These are phyloP conservation scores for Gallinago solitaria DNA, from an alignment of 2,797 vertebrate genomes.

Conservation along the genomic window DNA sequence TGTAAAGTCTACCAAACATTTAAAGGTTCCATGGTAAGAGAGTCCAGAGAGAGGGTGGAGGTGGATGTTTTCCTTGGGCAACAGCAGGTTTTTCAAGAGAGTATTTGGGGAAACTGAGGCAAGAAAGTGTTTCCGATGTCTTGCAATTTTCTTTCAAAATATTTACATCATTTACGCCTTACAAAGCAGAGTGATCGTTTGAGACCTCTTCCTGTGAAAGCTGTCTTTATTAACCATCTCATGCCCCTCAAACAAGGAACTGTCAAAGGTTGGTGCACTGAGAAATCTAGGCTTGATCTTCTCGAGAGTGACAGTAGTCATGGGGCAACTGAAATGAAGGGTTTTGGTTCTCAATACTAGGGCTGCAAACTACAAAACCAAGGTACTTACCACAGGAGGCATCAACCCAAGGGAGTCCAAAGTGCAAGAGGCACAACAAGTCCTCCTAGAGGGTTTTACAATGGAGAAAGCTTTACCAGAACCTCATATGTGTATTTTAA, in stretches of 20 bases:
- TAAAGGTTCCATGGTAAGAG: background rate
- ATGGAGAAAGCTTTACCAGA: background rate
- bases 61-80: background rate
- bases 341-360: background rate
- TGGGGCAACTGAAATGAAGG: background rate
- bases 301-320: background rate
- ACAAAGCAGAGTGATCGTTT: background rate
- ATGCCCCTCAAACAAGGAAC: background rate
- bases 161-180: background rate
- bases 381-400: background rate
- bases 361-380: background rate
- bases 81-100: background rate
- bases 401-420: background rate
- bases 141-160: background rate
- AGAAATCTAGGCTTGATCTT: background rate
- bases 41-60: rapidly evolving
- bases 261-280: background rate
- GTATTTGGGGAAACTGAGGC: background rate
- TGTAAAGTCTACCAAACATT: background rate
- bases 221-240: background rate
- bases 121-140: rapidly evolving
- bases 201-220: background rate
- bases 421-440: background rate
- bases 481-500: rapidly evolving
- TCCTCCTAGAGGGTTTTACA: background rate